Percentiles rank a stretch among this genome's conserved stretches.
Evolutionary conservation across 2,888 invertebrate species (phyloP).

Genomic region (Oscheius sp.): DNA sequence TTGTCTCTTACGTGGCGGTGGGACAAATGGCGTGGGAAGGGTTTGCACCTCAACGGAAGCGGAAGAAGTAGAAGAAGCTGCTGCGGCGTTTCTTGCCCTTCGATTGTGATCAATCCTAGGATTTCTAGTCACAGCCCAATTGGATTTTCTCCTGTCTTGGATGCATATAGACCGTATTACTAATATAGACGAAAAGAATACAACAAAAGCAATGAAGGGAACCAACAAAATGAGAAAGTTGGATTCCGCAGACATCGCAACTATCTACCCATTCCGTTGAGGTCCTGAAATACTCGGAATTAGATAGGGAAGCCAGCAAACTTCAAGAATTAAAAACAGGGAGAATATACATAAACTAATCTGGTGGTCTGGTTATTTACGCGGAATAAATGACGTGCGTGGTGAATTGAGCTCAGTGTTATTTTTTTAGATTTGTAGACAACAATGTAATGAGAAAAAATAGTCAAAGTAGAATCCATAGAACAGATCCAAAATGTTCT

Average conservation of each 20-base stretch:
- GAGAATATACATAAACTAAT: too few species aligned
- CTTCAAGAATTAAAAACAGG: too few species aligned
- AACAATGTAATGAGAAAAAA: too few species aligned
- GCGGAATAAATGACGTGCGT: too few species aligned
- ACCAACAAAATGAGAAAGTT: slow-evolving; percentile 33
- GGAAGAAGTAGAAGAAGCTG: slow-evolving; percentile 14
- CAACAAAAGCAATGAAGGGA: slow-evolving; percentile 25
- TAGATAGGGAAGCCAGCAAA: too few species aligned
- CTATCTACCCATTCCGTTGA: slow-evolving; percentile 20
- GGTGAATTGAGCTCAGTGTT: too few species aligned
- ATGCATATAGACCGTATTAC: slow-evolving; percentile 23
- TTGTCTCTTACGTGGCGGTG: slow-evolving; percentile 30
- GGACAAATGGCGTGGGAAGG: slow-evolving; percentile 12
- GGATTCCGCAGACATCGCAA: slow-evolving; percentile 13
- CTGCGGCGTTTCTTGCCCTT: slow-evolving; percentile 5
- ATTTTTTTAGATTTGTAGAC: too few species aligned
- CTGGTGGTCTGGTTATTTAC: too few species aligned
- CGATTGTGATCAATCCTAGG: slow-evolving; percentile 25
- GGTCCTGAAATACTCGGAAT: neutral
- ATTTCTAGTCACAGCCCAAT: slow-evolving; percentile 18
- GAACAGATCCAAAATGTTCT: too few species aligned
- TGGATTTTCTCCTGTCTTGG: slow-evolving; percentile 14
- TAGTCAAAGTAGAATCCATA: too few species aligned
- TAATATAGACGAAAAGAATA: slow-evolving; percentile 22
- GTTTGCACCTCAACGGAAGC: slow-evolving; percentile 28